Conservation (phyloP, 2,888 invertebrate genomes). For the Hemicrepidius hirtus region DNA sequence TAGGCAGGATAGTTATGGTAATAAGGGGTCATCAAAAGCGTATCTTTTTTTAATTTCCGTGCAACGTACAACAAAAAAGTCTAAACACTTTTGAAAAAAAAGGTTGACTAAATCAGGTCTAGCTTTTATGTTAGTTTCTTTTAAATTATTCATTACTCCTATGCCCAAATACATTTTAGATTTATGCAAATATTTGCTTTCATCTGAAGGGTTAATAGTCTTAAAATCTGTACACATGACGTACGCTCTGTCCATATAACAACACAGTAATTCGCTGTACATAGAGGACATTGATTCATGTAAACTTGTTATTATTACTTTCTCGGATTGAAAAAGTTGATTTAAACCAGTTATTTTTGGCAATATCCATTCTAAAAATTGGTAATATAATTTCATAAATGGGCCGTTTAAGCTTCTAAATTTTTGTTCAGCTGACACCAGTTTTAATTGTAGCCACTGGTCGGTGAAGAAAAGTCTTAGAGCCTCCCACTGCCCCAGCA, state of each 20-base stretch:
- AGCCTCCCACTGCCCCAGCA: background rate
- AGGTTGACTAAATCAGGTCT: background rate
- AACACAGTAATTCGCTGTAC: background rate
- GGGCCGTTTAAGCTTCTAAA: background rate
- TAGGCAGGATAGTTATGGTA: background rate
- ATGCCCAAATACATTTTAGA: background rate
- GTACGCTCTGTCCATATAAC: background rate
- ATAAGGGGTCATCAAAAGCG: background rate
- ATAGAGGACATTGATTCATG: background rate
- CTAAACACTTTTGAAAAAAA: background rate
- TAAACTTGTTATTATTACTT: background rate
- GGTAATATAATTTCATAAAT: background rate
- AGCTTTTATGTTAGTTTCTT: background rate
- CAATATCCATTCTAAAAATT: background rate
- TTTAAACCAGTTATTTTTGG: background rate
- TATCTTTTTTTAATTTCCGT: background rate
- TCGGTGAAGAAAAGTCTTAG: background rate
- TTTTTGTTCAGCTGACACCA: constrained; percentile 4
- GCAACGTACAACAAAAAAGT: background rate
- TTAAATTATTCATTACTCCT: background rate
- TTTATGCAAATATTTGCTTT: background rate
- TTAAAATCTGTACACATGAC: background rate
- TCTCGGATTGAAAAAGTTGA: background rate
- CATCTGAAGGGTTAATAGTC: background rate
- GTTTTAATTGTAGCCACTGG: background rate